These are phyloP conservation scores for Andrena trimmerana DNA, from an alignment of 2,888 invertebrate species.

Conservation along the genomic window DNA sequence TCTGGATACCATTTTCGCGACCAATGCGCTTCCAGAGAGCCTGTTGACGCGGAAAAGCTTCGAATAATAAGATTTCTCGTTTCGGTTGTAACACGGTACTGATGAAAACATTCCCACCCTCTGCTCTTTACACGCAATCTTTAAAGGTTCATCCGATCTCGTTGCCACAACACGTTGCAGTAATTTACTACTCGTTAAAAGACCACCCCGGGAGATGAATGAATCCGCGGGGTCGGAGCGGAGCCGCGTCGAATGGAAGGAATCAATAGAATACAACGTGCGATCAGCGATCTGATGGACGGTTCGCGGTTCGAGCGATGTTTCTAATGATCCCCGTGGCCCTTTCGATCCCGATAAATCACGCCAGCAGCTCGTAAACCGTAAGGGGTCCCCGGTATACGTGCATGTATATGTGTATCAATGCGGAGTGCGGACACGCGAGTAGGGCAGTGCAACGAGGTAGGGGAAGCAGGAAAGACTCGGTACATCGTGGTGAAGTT, in stretches of 20 bases:
- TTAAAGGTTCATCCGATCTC: not conserved
- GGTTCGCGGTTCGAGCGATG: slow-evolving; percentile 60
- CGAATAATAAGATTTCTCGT: not conserved
- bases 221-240: not conserved
- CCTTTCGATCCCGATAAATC: slow-evolving; percentile 82
- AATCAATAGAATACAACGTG: slow-evolving; percentile 27
- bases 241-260: slow-evolving; percentile 10
- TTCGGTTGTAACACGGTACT: not conserved
- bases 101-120: not conserved
- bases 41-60: not conserved
- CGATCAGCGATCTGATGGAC: slow-evolving; percentile 46
- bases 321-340: slow-evolving; percentile 73
- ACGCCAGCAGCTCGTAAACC: slow-evolving; percentile 76
- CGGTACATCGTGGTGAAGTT: slow-evolving; percentile 62
- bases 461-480: slow-evolving; percentile 57
- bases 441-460: slow-evolving; percentile 30
- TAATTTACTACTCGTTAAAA: slow-evolving; percentile 20
- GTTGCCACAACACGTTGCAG: not conserved
- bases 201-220: slow-evolving; percentile 14
- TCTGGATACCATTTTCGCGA: not conserved
- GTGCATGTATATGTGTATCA: slow-evolving; percentile 63
- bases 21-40: not conserved
- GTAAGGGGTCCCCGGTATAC: slow-evolving; percentile 61
- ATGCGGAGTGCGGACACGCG: slow-evolving; percentile 59
- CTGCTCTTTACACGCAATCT: not conserved